phyloP scores from a whole-genome alignment of 2,113 vertebrate species.

The Herpetotheres cachinnans region DNA sequence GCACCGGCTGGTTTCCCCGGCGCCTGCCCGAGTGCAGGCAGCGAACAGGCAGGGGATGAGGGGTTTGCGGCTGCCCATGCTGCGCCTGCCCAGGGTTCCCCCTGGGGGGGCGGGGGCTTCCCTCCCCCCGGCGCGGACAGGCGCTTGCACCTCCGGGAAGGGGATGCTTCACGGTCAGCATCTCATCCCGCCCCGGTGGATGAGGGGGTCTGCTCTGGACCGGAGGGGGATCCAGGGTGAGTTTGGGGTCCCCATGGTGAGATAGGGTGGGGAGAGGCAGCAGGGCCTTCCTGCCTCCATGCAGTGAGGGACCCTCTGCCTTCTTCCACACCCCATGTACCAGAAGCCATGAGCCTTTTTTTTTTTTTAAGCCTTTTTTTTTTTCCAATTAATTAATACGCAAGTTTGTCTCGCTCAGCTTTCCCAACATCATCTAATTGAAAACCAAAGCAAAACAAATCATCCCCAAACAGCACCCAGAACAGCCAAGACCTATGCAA shows the following conservation, averaged over 20 bases:
- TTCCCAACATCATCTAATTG: background rate
- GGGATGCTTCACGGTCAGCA: background rate
- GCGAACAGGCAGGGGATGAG: background rate
- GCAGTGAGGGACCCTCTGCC: background rate
- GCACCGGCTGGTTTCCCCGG: background rate
- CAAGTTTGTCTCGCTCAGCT: background rate
- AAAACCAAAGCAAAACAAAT: background rate
- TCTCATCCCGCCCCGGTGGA: background rate
- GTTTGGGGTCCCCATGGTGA: rapidly evolving
- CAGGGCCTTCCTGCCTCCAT: background rate
- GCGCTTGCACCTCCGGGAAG: background rate
- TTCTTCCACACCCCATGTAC: rapidly evolving
- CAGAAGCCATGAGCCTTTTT: background rate
- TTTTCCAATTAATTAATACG: background rate
- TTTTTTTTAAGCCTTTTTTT: too few relatives aligned
- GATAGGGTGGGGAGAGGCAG: background rate
- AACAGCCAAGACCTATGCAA: background rate
- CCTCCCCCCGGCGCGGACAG: rapidly evolving
- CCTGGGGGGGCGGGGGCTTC: background rate
- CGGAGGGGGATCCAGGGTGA: rapidly evolving
- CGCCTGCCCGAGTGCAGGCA: background rate
- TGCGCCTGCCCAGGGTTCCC: background rate
- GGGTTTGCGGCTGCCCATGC: background rate
- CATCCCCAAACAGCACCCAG: background rate
- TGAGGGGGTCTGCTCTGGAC: background rate